These are phyloP conservation scores for Apis laboriosa DNA, from an alignment of 1,140 invertebrate species.

Conservation along the genomic window DNA sequence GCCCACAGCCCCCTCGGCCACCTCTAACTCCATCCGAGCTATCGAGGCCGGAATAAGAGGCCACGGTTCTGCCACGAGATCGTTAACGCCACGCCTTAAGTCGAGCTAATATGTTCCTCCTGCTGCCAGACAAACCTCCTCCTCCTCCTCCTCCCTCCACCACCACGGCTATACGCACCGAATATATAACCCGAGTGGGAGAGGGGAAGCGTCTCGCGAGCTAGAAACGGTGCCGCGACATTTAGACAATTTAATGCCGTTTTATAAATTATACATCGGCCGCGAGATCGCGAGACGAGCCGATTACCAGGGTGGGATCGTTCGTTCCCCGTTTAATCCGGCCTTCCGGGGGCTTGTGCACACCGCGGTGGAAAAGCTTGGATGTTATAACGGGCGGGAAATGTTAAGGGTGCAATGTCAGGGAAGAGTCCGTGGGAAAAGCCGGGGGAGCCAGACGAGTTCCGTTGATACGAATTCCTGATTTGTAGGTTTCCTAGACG, in stretches of 20 bases:
- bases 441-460: constrained; percentile 46
- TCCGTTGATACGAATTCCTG: constrained; percentile 55
- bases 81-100: constrained; percentile 80
- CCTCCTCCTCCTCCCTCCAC: background rate
- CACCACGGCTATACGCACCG: background rate
- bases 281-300: constrained; percentile 63
- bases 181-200: constrained; percentile 35
- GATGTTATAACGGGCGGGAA: constrained; percentile 26
- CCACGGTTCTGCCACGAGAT: constrained; percentile 72
- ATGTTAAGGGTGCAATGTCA: constrained; percentile 44
- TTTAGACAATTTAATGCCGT: constrained; percentile 78
- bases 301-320: constrained; percentile 56
- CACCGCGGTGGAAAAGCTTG: constrained; percentile 16
- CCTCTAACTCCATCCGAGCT: constrained; percentile 1
- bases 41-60: constrained; percentile 65
- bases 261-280: constrained; percentile 78
- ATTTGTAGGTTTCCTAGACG: constrained; percentile 61
- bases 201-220: constrained; percentile 51
- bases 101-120: constrained; percentile 79
- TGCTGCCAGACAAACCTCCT: constrained; percentile 16
- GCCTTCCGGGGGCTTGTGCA: constrained; percentile 13
- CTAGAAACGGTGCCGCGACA: constrained; percentile 61
- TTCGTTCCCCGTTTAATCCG: constrained; percentile 59
- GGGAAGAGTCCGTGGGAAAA: constrained; percentile 46
- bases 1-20: background rate